Percentiles rank a stretch among this genome's conserved stretches.
Evolutionary conservation across 2,797 vertebrate species (phyloP).

Genomic region (Sus cebifrons): DNA sequence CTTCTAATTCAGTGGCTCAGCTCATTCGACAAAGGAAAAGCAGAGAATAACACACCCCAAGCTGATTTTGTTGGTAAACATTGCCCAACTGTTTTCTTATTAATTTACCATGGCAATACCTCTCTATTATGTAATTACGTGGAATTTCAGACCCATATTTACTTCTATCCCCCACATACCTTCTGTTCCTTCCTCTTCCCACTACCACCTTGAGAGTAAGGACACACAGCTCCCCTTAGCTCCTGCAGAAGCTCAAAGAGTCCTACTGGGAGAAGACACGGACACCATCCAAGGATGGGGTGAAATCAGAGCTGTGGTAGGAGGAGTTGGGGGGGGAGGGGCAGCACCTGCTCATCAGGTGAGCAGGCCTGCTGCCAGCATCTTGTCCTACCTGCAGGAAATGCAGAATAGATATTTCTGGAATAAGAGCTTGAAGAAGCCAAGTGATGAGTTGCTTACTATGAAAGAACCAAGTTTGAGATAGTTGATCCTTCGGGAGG

Average conservation of each 20-base stretch:
- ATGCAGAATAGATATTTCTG: neutral
- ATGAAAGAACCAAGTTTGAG: neutral
- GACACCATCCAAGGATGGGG: neutral
- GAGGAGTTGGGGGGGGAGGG: neutral
- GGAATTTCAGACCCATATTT: conserved; percentile 79
- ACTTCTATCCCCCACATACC: conserved; percentile 76
- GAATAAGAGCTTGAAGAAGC: neutral
- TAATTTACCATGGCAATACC: conserved; percentile 85
- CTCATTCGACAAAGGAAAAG: conserved; percentile 15
- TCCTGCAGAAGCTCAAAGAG: neutral
- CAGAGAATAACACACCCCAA: conserved; percentile 49
- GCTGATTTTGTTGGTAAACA: conserved; percentile 83
- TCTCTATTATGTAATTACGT: conserved; percentile 75
- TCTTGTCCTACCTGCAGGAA: neutral
- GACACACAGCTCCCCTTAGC: neutral
- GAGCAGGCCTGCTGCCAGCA: neutral
- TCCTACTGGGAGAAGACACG: neutral
- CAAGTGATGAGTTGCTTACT: neutral
- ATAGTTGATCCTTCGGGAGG: neutral
- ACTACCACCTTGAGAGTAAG: conserved; percentile 6
- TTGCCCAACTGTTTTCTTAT: conserved; percentile 84
- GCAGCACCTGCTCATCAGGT: neutral
- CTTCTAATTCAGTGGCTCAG: neutral
- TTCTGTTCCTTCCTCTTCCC: conserved; percentile 71
- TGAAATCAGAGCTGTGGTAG: neutral